Percentiles rank a stretch among this genome's conserved stretches.
Conservation (phyloP, 1,140 invertebrate species). For the Platyscapa corneri region DNA sequence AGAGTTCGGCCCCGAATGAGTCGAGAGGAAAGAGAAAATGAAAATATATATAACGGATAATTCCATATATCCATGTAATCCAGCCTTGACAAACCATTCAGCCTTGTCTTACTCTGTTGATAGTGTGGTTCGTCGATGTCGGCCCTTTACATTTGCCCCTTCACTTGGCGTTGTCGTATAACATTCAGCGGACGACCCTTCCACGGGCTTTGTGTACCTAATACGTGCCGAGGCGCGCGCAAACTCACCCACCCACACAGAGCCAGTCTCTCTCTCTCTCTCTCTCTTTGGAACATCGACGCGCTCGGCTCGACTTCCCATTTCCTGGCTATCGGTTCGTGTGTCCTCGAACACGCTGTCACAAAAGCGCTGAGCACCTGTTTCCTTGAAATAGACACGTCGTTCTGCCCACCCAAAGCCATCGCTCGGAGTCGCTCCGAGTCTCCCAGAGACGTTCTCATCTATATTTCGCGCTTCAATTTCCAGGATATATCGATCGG, state of each 20-base stretch:
- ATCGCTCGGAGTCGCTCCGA: not conserved
- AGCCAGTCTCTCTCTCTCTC: not conserved
- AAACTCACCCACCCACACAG: not conserved
- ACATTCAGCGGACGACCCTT: conserved; percentile 51
- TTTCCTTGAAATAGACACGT: conserved; percentile 66
- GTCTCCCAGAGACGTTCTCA: not conserved
- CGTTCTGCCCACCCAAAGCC: conserved; percentile 55
- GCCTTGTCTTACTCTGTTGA: conserved; percentile 15
- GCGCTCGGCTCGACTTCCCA: conserved; percentile 23
- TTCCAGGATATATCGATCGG: conserved; percentile 22
- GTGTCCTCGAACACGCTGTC: conserved; percentile 67
- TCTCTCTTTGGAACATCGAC: not conserved
- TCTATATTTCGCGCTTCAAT: conserved; percentile 37
- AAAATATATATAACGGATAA: not conserved
- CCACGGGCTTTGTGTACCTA: conserved; percentile 43
- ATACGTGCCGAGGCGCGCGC: conserved; percentile 40
- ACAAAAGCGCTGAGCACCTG: conserved; percentile 70
- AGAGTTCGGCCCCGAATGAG: not conserved
- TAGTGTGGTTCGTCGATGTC: conserved; percentile 15
- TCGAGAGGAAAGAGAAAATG: no score
- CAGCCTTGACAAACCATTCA: conserved; percentile 22
- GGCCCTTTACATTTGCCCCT: conserved; percentile 19
- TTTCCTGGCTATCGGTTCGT: conserved; percentile 42
- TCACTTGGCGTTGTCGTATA: conserved; percentile 32
- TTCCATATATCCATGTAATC: conserved; percentile 47